These are phyloP conservation scores for roundworm (Caenorhabditis elegans) DNA, from an alignment of 1,140 invertebrate genomes.

Conservation along the genomic window DNA sequence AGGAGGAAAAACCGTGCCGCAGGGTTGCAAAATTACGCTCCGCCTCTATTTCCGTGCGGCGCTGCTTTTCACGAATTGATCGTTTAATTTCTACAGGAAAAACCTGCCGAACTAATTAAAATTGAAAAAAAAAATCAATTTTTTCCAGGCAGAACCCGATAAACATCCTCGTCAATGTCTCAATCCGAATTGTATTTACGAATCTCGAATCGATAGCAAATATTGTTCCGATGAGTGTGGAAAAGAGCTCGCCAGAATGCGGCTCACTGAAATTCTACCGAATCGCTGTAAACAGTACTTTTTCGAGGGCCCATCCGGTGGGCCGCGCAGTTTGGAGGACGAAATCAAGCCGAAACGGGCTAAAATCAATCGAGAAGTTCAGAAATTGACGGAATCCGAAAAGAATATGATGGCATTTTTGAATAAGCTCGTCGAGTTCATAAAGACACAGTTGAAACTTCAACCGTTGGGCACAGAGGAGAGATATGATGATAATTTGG, in stretches of 20 bases:
- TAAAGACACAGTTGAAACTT: neutral
- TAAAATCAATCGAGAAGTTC: neutral
- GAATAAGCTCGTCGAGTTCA: constrained; percentile 36
- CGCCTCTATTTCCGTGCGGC: no score
- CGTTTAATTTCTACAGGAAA: no score
- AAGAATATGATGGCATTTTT: neutral
- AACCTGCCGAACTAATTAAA: no score
- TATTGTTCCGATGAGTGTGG: constrained; percentile 94
- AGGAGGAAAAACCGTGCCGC: no score
- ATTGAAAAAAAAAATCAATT: neutral
- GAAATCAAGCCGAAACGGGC: constrained; percentile 35
- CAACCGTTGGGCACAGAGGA: neutral
- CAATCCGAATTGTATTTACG: constrained; percentile 81
- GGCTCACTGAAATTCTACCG: constrained; percentile 22
- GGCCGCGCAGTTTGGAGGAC: constrained; percentile 33
- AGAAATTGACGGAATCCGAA: neutral
- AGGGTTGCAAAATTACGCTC: no score
- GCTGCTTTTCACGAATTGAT: no score
- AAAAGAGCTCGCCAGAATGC: constrained; percentile 77
- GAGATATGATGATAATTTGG: constrained; percentile 4
- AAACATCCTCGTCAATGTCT: constrained; percentile 76
- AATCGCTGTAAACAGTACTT: constrained; percentile 38
- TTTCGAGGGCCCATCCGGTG: neutral
- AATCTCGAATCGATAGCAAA: constrained; percentile 81
- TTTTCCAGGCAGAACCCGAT: constrained; percentile 20